Evolutionary conservation across 2,888 invertebrate species (phyloP).

Genomic region (Eupeodes latifasciatus): DNA sequence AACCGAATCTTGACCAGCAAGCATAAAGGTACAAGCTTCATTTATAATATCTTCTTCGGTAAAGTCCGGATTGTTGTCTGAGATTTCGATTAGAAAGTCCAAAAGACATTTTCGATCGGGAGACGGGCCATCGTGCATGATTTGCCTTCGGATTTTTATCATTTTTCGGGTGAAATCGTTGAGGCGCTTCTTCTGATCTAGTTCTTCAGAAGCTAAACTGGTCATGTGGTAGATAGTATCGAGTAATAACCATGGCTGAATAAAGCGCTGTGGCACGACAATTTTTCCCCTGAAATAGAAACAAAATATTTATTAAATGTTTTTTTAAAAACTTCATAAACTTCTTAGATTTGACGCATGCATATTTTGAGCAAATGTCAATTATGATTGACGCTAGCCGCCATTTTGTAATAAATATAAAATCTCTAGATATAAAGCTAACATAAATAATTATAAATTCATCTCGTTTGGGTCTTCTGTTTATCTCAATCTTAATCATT

Average conservation of each 20-base stretch:
- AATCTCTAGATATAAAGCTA: no score
- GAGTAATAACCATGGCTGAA: conserved; percentile 86
- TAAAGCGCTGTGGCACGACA: conserved; percentile 84
- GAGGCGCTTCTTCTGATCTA: conserved; percentile 85
- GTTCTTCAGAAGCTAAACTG: conserved; percentile 84
- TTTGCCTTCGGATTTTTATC: conserved; percentile 81
- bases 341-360: no score
- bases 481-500: no score
- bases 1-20: conserved; percentile 88
- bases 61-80: conserved; percentile 85
- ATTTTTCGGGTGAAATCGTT: conserved; percentile 84
- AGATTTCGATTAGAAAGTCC: conserved; percentile 86
- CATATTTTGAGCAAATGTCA: no score
- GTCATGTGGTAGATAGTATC: conserved; percentile 86
- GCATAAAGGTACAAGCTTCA: conserved; percentile 87
- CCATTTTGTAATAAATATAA: no score
- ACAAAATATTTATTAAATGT: background rate
- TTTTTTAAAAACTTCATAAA: no score
- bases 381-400: no score
- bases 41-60: conserved; percentile 86
- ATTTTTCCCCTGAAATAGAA: conserved; percentile 85
- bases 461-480: no score
- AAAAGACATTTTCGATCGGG: conserved; percentile 83
- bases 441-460: no score
- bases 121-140: conserved; percentile 77